Percentiles rank a stretch among this genome's conserved stretches.
Evolutionary conservation across 1,140 invertebrate genomes (phyloP).

Genomic region (Nephila pilipes): DNA sequence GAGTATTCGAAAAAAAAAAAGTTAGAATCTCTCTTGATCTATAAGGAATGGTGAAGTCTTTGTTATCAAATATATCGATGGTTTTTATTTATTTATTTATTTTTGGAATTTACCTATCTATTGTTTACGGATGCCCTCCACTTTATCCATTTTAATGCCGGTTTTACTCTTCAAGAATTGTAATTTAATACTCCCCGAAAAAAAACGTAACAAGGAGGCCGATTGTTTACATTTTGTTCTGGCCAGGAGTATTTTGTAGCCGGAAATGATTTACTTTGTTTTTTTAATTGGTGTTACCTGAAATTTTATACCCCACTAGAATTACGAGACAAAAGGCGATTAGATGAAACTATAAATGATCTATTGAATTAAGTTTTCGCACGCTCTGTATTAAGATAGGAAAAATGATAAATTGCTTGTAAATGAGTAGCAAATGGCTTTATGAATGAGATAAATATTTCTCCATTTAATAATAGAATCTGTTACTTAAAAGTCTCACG

Average conservation of each 20-base stretch:
- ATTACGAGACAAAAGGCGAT: too few relatives aligned
- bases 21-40: not conserved
- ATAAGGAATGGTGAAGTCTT: slow-evolving; percentile 7
- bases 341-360: not conserved
- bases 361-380: not conserved
- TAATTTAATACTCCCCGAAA: not conserved
- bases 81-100: not conserved
- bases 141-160: not conserved
- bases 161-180: not conserved
- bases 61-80: not conserved
- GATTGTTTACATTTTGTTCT: slow-evolving; percentile 7
- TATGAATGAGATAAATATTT: not conserved
- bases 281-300: not conserved
- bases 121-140: not conserved
- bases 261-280: not conserved
- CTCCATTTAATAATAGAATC: not conserved
- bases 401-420: not conserved
- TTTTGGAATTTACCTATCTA: not conserved
- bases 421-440: not conserved
- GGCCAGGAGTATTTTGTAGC: not conserved
- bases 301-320: not conserved
- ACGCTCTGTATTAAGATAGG: not conserved
- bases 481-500: too few relatives aligned
- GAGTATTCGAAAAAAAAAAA: not conserved
- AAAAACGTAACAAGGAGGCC: not conserved